A percentile compares a stretch with the other conserved stretches of the same genome.
phyloP scores from a whole-genome alignment of 2,888 invertebrate species.

The Drosophila mettleri region DNA sequence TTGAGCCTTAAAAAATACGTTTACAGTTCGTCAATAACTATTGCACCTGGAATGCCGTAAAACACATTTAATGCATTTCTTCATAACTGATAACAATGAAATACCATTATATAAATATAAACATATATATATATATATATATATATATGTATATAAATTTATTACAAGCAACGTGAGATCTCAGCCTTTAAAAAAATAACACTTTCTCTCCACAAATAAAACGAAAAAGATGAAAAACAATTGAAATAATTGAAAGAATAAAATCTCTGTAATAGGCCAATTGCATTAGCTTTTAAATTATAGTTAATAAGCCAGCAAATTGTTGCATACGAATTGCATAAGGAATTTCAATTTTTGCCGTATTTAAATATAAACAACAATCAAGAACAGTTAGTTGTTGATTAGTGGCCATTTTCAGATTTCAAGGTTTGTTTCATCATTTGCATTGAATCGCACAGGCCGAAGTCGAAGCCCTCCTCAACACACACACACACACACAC shows the following conservation, averaged over 20 bases:
- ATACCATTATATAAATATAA: constrained; percentile 2
- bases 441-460: constrained; percentile 64
- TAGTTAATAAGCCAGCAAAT: constrained; percentile 56
- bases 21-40: constrained; percentile 11
- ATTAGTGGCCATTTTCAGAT: constrained; percentile 16
- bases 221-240: constrained; percentile 7
- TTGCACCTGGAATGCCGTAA: constrained; percentile 37
- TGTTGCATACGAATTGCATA: constrained; percentile 30
- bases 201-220: constrained; percentile 55
- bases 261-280: constrained; percentile 34
- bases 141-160: constrained; percentile 17
- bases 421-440: constrained; percentile 59
- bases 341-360: constrained; percentile 43
- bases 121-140: constrained; percentile 4
- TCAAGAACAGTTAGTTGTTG: constrained; percentile 33
- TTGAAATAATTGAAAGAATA: constrained; percentile 26
- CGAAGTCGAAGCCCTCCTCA: constrained; percentile 3
- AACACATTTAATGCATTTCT: constrained; percentile 28
- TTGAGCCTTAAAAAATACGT: not conserved
- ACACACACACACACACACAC: too few relatives aligned
- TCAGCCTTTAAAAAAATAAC: constrained; percentile 26
- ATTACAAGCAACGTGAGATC: constrained; percentile 48
- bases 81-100: constrained; percentile 16
- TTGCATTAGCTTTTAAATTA: constrained; percentile 51
- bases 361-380: constrained; percentile 41